phyloP scores from a whole-genome alignment of 2,888 invertebrate species.

The Anarsia innoxiella region DNA sequence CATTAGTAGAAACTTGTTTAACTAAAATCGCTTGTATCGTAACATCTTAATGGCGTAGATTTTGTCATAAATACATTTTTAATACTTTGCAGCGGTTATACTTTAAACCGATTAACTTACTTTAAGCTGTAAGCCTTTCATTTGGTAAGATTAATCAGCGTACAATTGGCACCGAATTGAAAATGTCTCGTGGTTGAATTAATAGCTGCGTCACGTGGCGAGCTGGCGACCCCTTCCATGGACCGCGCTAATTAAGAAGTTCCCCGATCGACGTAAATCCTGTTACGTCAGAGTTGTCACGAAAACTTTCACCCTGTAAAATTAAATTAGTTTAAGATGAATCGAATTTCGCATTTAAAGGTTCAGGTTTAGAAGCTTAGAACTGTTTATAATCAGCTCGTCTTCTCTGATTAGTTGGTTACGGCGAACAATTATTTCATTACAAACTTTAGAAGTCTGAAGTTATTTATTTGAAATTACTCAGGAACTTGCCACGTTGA shows the following conservation, averaged over 20 bases:
- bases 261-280: slow-evolving; percentile 54
- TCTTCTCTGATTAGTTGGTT: too few relatives aligned
- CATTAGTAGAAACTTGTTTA: too few relatives aligned
- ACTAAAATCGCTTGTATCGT: too few relatives aligned
- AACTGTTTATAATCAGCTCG: background rate
- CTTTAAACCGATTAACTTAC: too few relatives aligned
- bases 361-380: background rate
- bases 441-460: too few relatives aligned
- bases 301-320: slow-evolving; percentile 45
- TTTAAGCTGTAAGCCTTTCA: too few relatives aligned
- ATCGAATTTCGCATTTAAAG: slow-evolving; percentile 44
- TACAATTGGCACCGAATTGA: slow-evolving; percentile 39
- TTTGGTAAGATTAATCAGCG: slow-evolving; percentile 25
- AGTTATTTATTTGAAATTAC: too few relatives aligned
- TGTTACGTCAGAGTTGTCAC: slow-evolving; percentile 47
- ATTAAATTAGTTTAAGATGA: slow-evolving; percentile 52
- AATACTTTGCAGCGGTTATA: too few relatives aligned
- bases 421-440: too few relatives aligned
- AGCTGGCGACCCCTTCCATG: slow-evolving; percentile 38
- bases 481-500: too few relatives aligned
- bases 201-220: slow-evolving; percentile 38
- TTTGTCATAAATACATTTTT: too few relatives aligned
- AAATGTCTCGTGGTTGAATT: slow-evolving; percentile 37
- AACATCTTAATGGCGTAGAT: too few relatives aligned
- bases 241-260: slow-evolving; percentile 61